Evolutionary conservation across 2,888 invertebrate species (phyloP).

Genomic region (Loripinus fragilis): DNA sequence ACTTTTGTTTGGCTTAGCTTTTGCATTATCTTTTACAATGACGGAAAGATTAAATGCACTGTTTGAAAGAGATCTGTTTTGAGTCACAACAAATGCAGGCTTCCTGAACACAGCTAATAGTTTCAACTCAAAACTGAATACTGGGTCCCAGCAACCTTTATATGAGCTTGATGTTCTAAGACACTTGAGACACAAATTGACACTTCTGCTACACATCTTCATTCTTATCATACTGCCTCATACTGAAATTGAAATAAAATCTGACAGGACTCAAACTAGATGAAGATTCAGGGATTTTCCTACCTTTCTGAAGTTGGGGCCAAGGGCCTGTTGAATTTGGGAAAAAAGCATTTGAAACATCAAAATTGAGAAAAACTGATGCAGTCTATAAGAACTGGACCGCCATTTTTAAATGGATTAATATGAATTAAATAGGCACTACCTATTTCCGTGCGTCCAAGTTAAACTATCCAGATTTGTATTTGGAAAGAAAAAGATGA

Average conservation of each 20-base stretch:
- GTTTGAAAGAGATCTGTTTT: not conserved
- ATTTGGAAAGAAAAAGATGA: too few species aligned
- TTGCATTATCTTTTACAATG: constrained; percentile 4
- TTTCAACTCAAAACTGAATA: not conserved
- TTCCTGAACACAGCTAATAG: not conserved
- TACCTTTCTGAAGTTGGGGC: too few species aligned
- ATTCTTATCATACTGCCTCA: not conserved
- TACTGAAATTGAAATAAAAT: too few species aligned
- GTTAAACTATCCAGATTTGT: too few species aligned
- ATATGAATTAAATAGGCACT: too few species aligned
- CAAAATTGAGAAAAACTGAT: too few species aligned
- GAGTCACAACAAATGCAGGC: not conserved
- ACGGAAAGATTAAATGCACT: not conserved
- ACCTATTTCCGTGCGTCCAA: too few species aligned
- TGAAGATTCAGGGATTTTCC: too few species aligned
- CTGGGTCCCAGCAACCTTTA: not conserved
- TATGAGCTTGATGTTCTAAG: not conserved
- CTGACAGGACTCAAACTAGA: not conserved
- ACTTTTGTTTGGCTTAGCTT: not conserved
- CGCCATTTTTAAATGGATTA: too few species aligned
- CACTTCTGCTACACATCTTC: not conserved
- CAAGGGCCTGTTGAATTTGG: too few species aligned
- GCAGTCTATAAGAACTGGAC: too few species aligned
- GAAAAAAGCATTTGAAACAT: too few species aligned
- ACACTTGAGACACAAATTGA: not conserved